Percentiles rank a stretch among this genome's conserved stretches.
These are phyloP conservation scores for Melanchra persicariae DNA, from an alignment of 2,888 invertebrate species.

Conservation along the genomic window DNA sequence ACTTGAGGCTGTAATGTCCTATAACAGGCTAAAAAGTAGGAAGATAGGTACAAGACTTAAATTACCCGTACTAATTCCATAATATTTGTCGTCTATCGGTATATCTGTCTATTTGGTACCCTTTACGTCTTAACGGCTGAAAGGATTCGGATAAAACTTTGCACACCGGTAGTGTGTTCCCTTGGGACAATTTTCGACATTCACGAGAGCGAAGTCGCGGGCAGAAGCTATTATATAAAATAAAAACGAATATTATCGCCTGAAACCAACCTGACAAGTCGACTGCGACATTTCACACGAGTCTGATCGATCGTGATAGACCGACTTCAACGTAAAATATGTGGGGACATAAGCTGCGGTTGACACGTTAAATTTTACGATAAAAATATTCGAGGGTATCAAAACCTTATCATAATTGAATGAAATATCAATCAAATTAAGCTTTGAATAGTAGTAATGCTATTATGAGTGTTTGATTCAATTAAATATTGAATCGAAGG, in stretches of 20 bases:
- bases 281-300: conserved; percentile 22
- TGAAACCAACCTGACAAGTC: conserved; percentile 18
- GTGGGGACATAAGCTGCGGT: conserved; percentile 26
- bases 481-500: not conserved
- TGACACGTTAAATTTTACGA: conserved; percentile 9
- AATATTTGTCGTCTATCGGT: not conserved
- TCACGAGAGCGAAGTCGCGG: no score
- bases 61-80: no score
- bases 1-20: not conserved
- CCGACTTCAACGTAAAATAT: conserved; percentile 20
- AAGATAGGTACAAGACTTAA: no score
- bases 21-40: not conserved
- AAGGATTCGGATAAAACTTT: no score
- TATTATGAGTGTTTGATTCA: not conserved
- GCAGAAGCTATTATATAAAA: not conserved
- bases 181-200: no score
- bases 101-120: no score
- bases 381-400: conserved; percentile 1
- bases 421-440: conserved; percentile 31
- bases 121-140: no score
- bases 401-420: conserved; percentile 13
- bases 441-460: not conserved
- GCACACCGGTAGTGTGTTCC: no score
- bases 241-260: not conserved
- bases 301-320: conserved; percentile 51